A percentile compares a stretch with the other conserved stretches of the same genome.
Evolutionary conservation across 2,888 invertebrate species (phyloP).

Genomic region (Isotomurus palustris): DNA sequence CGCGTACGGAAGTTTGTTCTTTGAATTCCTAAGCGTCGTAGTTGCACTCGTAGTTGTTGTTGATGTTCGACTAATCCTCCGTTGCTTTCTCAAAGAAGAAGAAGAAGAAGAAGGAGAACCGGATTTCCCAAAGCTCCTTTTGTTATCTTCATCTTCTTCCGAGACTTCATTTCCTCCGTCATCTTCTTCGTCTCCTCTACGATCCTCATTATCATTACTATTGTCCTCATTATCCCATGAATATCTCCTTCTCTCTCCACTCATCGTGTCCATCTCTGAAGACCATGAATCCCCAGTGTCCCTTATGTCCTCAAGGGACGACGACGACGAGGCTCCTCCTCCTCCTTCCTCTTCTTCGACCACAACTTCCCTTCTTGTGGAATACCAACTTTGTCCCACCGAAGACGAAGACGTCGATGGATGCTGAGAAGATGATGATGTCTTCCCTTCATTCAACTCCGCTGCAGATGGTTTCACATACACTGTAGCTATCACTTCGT

Average conservation of each 20-base stretch:
- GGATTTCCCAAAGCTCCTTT: neutral
- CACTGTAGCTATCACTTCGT: constrained; percentile 36
- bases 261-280: constrained; percentile 5
- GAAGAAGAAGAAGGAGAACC: no score
- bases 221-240: neutral
- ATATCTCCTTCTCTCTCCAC: neutral
- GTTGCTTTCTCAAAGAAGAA: no score
- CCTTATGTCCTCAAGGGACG: no score
- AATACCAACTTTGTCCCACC: neutral
- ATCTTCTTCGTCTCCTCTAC: neutral
- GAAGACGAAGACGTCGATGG: neutral
- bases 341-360: neutral
- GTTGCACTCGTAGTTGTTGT: neutral
- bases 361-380: neutral
- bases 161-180: neutral
- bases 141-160: neutral
- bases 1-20: constrained; percentile 33
- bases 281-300: constrained; percentile 5
- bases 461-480: constrained; percentile 28
- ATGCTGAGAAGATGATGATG: neutral
- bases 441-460: neutral
- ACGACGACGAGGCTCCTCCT: constrained; percentile 1
- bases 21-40: constrained; percentile 8
- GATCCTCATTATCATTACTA: neutral
- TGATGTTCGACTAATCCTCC: no score